Conservation (phyloP, 2,888 invertebrate species). For the Azorinus chamasolen region DNA sequence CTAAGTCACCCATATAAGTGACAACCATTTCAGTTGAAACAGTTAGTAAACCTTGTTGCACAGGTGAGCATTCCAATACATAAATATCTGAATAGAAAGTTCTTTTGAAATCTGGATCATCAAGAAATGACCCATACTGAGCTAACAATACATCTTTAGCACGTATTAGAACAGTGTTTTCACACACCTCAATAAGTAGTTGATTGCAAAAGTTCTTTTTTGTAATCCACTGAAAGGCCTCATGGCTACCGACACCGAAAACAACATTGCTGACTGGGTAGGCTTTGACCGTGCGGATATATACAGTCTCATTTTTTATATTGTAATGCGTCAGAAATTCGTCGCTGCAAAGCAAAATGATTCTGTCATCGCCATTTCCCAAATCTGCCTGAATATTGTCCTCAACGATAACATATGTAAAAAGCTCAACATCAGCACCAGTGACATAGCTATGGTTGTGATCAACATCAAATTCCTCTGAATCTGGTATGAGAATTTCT, state of each 20-base stretch:
- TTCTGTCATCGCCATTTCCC: background rate
- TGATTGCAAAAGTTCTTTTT: slow-evolving; percentile 74
- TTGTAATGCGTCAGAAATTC: slow-evolving; percentile 77
- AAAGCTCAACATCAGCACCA: slow-evolving; percentile 51
- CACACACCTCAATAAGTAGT: slow-evolving; percentile 70
- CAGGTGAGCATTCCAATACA: slow-evolving; percentile 78
- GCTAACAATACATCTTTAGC: slow-evolving; percentile 79
- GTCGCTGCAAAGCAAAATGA: slow-evolving; percentile 59
- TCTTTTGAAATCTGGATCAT: slow-evolving; percentile 70
- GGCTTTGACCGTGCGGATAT: slow-evolving; percentile 66
- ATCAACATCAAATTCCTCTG: slow-evolving; percentile 49
- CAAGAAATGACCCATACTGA: slow-evolving; percentile 68
- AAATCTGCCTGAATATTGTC: slow-evolving; percentile 4
- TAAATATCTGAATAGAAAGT: slow-evolving; percentile 75
- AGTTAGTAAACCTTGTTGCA: slow-evolving; percentile 76
- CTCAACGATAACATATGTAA: slow-evolving; percentile 30
- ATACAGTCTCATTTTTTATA: slow-evolving; percentile 62
- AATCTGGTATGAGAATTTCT: slow-evolving; percentile 56
- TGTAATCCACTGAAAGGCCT: slow-evolving; percentile 78
- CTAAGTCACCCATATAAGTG: slow-evolving; percentile 67
- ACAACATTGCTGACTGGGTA: slow-evolving; percentile 76
- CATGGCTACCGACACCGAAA: slow-evolving; percentile 71
- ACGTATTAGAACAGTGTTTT: slow-evolving; percentile 71
- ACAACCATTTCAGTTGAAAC: slow-evolving; percentile 76
- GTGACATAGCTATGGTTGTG: slow-evolving; percentile 25